Conservation (phyloP, 2,888 invertebrate species). For the Thysanoteuthis rhombus region DNA sequence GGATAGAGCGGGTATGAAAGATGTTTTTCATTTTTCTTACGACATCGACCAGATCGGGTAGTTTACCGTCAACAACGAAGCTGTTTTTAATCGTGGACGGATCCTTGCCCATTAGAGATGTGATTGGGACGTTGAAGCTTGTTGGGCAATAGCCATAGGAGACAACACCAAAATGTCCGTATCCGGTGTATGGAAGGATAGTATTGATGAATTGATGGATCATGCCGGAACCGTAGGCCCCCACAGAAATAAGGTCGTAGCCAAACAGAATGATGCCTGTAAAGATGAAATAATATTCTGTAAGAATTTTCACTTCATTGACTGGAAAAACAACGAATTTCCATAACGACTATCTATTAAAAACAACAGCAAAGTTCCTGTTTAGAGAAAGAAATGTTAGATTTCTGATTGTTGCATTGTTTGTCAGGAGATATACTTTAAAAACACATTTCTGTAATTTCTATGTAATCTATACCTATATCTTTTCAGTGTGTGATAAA, state of each 20-base stretch:
- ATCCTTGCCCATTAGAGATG: neutral
- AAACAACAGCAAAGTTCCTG: too few relatives aligned
- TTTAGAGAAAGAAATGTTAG: too few relatives aligned
- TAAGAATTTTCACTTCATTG: too few relatives aligned
- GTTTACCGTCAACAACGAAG: neutral
- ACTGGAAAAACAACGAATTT: neutral
- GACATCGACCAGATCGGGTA: neutral
- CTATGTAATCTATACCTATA: too few relatives aligned
- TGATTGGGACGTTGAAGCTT: slow-evolving; percentile 16
- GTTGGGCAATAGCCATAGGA: neutral
- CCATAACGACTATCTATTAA: too few relatives aligned
- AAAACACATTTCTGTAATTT: too few relatives aligned
- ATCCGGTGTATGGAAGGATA: slow-evolving; percentile 13
- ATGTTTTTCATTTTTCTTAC: neutral
- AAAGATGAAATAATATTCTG: neutral
- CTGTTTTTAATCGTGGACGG: neutral
- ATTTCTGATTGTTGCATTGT: too few relatives aligned
- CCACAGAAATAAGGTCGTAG: slow-evolving; percentile 17
- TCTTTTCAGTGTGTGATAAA: too few relatives aligned
- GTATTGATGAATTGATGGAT: slow-evolving; percentile 17
- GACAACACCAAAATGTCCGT: slow-evolving; percentile 1
- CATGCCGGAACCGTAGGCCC: slow-evolving; percentile 14
- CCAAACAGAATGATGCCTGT: slow-evolving; percentile 13
- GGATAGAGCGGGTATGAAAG: neutral
- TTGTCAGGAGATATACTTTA: too few relatives aligned